Percentiles rank a stretch among this genome's conserved stretches.
Conservation (phyloP, 2,888 invertebrate species). For the Tachina fera region DNA sequence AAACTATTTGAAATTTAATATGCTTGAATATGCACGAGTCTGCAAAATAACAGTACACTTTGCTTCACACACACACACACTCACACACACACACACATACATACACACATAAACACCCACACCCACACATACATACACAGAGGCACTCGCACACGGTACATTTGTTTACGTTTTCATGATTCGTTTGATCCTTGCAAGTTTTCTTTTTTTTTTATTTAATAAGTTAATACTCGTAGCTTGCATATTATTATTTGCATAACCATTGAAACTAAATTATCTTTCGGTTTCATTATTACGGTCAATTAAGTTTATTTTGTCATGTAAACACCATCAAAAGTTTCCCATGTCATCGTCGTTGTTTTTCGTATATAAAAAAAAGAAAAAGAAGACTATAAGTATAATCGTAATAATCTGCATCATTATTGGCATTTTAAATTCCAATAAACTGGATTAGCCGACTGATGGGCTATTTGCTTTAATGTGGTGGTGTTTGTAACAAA, state of each 20-base stretch:
- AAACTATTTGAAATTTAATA: too few relatives aligned
- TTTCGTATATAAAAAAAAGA: not conserved
- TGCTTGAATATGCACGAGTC: too few relatives aligned
- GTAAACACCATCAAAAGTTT: not conserved
- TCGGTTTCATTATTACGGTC: constrained; percentile 31
- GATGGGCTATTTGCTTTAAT: constrained; percentile 30
- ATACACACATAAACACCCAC: too few relatives aligned
- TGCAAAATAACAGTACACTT: too few relatives aligned
- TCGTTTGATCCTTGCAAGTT: not conserved
- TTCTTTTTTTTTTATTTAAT: not conserved
- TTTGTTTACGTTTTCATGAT: not conserved
- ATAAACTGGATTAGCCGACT: constrained; percentile 41
- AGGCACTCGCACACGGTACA: too few relatives aligned
- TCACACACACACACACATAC: too few relatives aligned
- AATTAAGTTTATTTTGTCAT: constrained; percentile 21
- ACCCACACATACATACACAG: too few relatives aligned
- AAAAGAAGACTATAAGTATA: constrained; percentile 6
- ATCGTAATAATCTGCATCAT: constrained; percentile 15
- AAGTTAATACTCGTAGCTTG: not conserved
- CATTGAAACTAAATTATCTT: constrained; percentile 23
- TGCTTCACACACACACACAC: too few relatives aligned
- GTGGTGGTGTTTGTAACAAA: constrained; percentile 2
- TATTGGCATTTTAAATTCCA: constrained; percentile 38
- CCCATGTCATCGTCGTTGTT: not conserved
- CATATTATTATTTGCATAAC: not conserved